phyloP scores from a whole-genome alignment of 2,888 invertebrate species.

The Spodoptera littoralis region DNA sequence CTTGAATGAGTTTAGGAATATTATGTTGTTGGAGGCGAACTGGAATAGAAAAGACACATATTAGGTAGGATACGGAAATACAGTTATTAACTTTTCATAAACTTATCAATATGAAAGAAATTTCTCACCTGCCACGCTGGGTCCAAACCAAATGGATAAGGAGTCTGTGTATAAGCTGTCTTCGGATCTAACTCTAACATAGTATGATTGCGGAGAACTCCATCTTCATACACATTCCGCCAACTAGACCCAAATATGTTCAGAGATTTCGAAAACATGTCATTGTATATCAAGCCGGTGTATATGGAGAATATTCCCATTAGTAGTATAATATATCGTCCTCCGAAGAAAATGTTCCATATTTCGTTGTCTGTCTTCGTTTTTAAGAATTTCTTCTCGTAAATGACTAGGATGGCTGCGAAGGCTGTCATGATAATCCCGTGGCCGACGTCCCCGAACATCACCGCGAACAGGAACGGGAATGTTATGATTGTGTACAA shows the following conservation, averaged over 20 bases:
- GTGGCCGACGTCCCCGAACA: constrained; percentile 94
- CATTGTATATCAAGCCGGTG: constrained; percentile 93
- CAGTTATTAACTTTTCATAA: too few relatives aligned
- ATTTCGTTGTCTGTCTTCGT: constrained; percentile 90
- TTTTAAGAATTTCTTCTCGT: constrained; percentile 89
- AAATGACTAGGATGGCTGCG: constrained; percentile 90
- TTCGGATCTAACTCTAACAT: constrained; percentile 83
- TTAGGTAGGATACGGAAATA: not conserved
- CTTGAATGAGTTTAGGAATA: constrained; percentile 92
- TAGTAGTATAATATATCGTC: constrained; percentile 92
- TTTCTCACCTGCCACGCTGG: constrained; percentile 91
- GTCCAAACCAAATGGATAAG: constrained; percentile 92
- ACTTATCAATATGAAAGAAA: not conserved
- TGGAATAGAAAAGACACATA: constrained; percentile 62
- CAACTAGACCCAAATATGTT: constrained; percentile 92
- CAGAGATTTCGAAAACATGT: constrained; percentile 91
- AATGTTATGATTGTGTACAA: constrained; percentile 92
- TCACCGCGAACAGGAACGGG: constrained; percentile 93
- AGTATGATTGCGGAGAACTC: constrained; percentile 67
- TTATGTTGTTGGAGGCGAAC: constrained; percentile 90
- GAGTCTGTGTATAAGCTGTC: constrained; percentile 77
- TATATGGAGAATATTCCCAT: constrained; percentile 93
- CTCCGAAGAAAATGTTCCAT: constrained; percentile 92
- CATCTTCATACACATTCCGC: constrained; percentile 79
- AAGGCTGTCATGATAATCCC: constrained; percentile 91